Base-by-base conservation (phyloP, 2,888 invertebrate genomes). In the Euplagia quadripunctaria region DNA sequence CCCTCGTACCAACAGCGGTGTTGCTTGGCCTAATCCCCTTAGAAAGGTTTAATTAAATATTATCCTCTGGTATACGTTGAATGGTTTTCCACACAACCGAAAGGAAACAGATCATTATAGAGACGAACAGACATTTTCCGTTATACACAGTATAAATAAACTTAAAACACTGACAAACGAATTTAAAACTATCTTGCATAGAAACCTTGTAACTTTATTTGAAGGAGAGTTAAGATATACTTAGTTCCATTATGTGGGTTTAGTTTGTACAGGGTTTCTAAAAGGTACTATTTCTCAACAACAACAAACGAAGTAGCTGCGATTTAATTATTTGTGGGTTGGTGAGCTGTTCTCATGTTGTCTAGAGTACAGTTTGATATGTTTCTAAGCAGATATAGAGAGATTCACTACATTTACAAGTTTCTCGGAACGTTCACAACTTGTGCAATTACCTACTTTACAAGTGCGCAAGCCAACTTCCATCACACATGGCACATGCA, bases 401-500 rank as follows among this genome's bases (percentile, higher is more conserved):
- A 77, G 74, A 79, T 74, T 71, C 75, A 72, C 69, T 69, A 72
- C 49, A 70, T 69, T 70, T 41, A 77, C 70, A 75, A 80, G 83
- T 78, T 72, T 72, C 79, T 43, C 61, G 64, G 61, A 77, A 75
- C 74, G 76, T 78, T 80, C 71, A 68, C 79, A 83, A 83, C 79
- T 83, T 83, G 67, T 79, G 83, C 82, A 83, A 83, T 83, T 80
- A 83, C 66, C 74, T 83, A 82, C 82, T 82, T 83, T 80, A 76
- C 76, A 74, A 82, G 75, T 71, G n/a, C 31, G 73, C 71, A 55
- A 51, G 67, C 71, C 68, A 75, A 83, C 72, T 78, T 77, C 79
- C 77, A 74, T 63, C 64, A 20, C n/a, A 73, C 67, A n/a, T 67
- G 76, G 31, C 68, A 63, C 66, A 68, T 73, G 61, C 64, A 76